Percentiles rank a stretch among this genome's conserved stretches.
phyloP scores from a whole-genome alignment of 2,888 invertebrate species.

The Ichneumoninae sp. region DNA sequence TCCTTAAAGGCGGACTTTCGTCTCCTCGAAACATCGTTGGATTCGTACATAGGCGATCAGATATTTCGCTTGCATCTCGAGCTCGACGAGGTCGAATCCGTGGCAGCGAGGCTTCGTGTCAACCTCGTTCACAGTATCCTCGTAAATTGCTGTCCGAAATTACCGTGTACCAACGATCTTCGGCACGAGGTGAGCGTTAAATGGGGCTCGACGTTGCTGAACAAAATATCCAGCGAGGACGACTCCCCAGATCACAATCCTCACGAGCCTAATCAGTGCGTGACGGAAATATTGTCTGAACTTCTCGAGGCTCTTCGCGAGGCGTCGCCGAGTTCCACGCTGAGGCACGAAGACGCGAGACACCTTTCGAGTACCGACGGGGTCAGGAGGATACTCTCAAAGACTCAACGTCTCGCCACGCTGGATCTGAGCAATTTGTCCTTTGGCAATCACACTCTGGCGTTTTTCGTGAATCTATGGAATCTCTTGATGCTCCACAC shows the following conservation, averaged over 20 bases:
- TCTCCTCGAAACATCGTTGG: constrained; percentile 71
- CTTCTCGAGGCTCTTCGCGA: constrained; percentile 71
- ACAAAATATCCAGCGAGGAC: constrained; percentile 83
- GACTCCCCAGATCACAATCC: constrained; percentile 52
- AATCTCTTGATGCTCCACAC: constrained; percentile 83
- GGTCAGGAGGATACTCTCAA: constrained; percentile 74
- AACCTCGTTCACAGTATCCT: constrained; percentile 91
- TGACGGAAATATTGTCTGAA: constrained; percentile 76
- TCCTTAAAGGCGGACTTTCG: constrained; percentile 53
- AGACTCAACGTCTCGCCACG: constrained; percentile 74
- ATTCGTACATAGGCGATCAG: constrained; percentile 80
- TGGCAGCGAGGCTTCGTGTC: constrained; percentile 89
- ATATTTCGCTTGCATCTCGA: constrained; percentile 89
- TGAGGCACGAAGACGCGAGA: constrained; percentile 65
- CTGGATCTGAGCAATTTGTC: constrained; percentile 80
- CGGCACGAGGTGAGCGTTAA: constrained; percentile 72
- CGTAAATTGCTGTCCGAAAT: constrained; percentile 89
- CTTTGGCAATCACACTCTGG: constrained; percentile 80
- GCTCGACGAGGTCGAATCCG: constrained; percentile 89
- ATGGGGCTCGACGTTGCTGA: constrained; percentile 77
- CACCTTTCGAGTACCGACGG: constrained; percentile 67
- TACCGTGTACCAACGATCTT: constrained; percentile 85
- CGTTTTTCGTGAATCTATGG: constrained; percentile 82
- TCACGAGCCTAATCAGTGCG: constrained; percentile 78
- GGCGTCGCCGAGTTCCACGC: constrained; percentile 49